A percentile compares a stretch with the other conserved stretches of the same genome.
phyloP scores from a whole-genome alignment of 2,888 invertebrate species.

The Xylota sylvarum region DNA sequence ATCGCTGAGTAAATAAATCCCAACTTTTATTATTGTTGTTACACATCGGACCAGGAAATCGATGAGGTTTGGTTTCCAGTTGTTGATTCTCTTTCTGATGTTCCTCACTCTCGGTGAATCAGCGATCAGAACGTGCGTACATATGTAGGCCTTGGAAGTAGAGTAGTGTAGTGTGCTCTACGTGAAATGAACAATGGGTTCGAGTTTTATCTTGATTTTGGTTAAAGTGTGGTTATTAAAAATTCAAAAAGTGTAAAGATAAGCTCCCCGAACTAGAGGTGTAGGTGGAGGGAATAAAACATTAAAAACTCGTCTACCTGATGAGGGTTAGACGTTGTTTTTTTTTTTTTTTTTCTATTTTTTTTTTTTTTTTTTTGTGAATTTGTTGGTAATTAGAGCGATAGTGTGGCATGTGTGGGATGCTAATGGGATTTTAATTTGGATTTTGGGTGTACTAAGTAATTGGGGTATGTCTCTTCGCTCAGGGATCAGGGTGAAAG shows the following conservation, averaged over 20 bases:
- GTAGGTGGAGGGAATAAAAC: slow-evolving; percentile 25
- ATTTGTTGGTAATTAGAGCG: slow-evolving; percentile 58
- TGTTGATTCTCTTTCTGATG: slow-evolving; percentile 28
- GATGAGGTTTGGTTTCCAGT: slow-evolving; percentile 51
- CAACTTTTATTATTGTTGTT: slow-evolving; percentile 38
- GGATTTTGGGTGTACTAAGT: slow-evolving; percentile 12
- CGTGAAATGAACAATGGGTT: slow-evolving; percentile 45
- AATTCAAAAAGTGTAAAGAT: slow-evolving; percentile 51
- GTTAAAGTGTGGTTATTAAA: slow-evolving; percentile 45
- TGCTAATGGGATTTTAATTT: slow-evolving; percentile 63
- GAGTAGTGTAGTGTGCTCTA: slow-evolving; percentile 24
- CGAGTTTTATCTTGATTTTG: slow-evolving; percentile 56
- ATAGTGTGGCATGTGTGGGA: slow-evolving; percentile 51
- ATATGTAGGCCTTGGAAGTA: slow-evolving; percentile 11
- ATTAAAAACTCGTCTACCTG: slow-evolving; percentile 37
- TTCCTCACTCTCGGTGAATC: slow-evolving; percentile 49
- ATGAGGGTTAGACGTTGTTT: slow-evolving; percentile 2
- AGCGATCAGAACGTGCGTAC: slow-evolving; percentile 54
- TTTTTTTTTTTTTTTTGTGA: slow-evolving; percentile 1
- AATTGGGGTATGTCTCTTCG: slow-evolving; percentile 27
- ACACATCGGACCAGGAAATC: slow-evolving; percentile 49
- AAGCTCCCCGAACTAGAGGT: neutral
- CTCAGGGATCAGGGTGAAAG: slow-evolving; percentile 8
- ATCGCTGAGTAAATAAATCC: slow-evolving; percentile 50
- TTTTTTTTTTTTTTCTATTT: neutral